These are phyloP conservation scores for Salvelinus fontinalis DNA, from an alignment of 2,113 vertebrate species.

Conservation along the genomic window DNA sequence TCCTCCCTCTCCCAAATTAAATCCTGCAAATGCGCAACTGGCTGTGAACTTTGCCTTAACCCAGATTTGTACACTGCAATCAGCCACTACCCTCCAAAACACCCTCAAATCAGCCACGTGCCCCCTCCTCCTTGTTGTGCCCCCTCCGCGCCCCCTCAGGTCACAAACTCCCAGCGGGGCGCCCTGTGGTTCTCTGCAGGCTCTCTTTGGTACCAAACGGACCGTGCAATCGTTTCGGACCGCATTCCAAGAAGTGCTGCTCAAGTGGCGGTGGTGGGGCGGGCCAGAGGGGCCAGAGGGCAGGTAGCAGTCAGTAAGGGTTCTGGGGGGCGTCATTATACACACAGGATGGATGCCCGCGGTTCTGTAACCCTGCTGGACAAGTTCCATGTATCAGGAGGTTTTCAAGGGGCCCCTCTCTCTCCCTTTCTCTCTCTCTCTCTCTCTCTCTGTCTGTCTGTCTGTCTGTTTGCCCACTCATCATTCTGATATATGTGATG, in stretches of 20 bases:
- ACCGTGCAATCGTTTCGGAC: conserved; percentile 61
- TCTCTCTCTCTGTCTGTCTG: no score
- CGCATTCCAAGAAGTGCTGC: conserved; percentile 35
- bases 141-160: conserved; percentile 25
- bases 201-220: conserved; percentile 55
- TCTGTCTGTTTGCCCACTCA: no score
- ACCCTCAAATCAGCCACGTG: background rate
- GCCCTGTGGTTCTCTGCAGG: conserved; percentile 13
- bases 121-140: background rate
- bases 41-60: conserved; percentile 43
- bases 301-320: background rate
- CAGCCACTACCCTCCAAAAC: conserved; percentile 20
- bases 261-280: background rate
- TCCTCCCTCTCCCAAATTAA: background rate
- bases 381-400: conserved; percentile 20
- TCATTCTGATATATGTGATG: background rate
- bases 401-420: background rate
- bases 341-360: background rate
- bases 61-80: conserved; percentile 48
- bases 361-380: conserved; percentile 38
- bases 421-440: no score
- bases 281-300: background rate
- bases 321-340: background rate
- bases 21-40: background rate
- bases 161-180: conserved; percentile 29